phyloP scores from a whole-genome alignment of 23 tunicate species.

The Trididemnum miniatum region DNA sequence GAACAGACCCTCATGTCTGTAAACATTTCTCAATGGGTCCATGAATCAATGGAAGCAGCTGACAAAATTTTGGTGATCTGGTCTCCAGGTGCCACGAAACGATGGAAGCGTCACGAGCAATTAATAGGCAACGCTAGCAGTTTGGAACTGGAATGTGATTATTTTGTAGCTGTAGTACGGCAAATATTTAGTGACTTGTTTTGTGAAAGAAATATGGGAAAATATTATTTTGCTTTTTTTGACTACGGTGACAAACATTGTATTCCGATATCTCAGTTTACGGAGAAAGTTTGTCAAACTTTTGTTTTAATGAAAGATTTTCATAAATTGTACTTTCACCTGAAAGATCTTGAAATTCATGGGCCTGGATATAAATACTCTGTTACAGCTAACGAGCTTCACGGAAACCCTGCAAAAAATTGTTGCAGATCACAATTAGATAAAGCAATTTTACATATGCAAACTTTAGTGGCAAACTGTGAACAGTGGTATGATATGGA shows the following conservation, averaged over 20 bases:
- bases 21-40: constrained; percentile 15
- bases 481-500: neutral
- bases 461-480: neutral
- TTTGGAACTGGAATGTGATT: neutral
- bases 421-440: neutral
- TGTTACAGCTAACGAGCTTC: neutral
- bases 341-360: neutral
- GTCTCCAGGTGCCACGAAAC: constrained; percentile 36
- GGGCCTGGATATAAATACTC: neutral
- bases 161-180: constrained; percentile 20
- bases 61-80: constrained; percentile 42
- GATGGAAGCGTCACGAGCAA: constrained; percentile 4
- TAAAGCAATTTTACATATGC: neutral
- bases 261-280: neutral
- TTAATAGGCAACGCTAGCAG: neutral
- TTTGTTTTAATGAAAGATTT: constrained; percentile 12
- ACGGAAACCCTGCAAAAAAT: neutral
- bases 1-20: neutral
- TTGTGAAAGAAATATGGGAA: neutral
- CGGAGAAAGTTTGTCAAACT: neutral
- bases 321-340: neutral
- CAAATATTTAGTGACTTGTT: constrained; percentile 24
- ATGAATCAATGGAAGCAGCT: constrained; percentile 12
- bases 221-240: constrained; percentile 30
- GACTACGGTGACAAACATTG: constrained; percentile 8